Evolutionary conservation across 1,140 invertebrate species (phyloP), one percentile per base, ranked within the genome.

Genomic region (Antheraea pernyi): DNA sequence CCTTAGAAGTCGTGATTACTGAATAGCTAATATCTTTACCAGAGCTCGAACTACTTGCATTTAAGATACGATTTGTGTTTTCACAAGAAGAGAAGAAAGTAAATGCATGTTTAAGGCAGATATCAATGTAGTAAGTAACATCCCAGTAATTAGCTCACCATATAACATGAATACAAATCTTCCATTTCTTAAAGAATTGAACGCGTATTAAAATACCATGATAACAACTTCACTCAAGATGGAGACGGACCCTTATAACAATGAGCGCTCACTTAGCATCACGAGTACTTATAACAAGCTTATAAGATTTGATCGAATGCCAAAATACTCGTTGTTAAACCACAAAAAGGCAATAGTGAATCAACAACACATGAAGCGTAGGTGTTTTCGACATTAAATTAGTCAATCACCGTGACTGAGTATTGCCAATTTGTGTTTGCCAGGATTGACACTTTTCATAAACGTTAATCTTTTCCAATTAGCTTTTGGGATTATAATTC

Each of bases 341-440:
- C 22, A 53, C 11, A 53, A 53, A 53, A 53, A 53, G 0, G 58
- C n/a, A 59, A 59, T 18, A 18, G 11, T 8, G 39, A 42, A 61
- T 22, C 22, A 61, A 61, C 59, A 18, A 46, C 48, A n/a, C 64
- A 18, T 48, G 9, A 18, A n/a, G n/a, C 8, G 19, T 53, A 11
- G 46, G 16, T 10, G 48, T 3, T 48, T 48, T 48, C 64, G 42
- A 65, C 42, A 48, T 22, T 53, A 39, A 48, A 65, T 48, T 42
- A 65, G 64, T 65, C 64, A 65, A 65, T 65, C 64, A 8, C 39
- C 18, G 64, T 48, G 9, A 39, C 30, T 36, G 30, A 64, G 19
- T 19, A 48, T 48, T 65, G 37, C 39, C 42, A 65, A 46, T 19
- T 46, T 39, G n/a, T 46, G 2, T 65, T 46, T 19, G 46, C 18